These are phyloP conservation scores for Papilio gigon DNA, from an alignment of 2,888 invertebrate genomes.

Conservation along the genomic window DNA sequence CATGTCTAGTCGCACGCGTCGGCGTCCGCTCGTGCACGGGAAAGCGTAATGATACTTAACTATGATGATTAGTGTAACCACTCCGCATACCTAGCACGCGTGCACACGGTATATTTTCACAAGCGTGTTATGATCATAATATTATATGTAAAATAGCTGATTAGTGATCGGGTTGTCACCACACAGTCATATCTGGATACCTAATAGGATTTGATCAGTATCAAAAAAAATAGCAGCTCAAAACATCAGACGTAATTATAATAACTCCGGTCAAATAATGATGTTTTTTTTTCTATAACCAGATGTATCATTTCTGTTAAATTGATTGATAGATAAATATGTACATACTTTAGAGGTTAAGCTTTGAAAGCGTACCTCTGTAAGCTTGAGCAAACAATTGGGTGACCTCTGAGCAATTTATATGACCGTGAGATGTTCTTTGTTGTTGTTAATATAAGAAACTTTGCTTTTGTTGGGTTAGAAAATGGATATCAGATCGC, in stretches of 20 bases:
- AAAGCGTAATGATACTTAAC: constrained; percentile 42
- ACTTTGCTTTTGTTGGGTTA: neutral
- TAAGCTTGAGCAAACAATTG: neutral
- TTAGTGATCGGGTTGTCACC: neutral
- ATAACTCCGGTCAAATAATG: too few species aligned
- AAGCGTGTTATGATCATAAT: neutral
- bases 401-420: constrained; percentile 5
- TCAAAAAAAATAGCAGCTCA: too few species aligned
- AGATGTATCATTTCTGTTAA: neutral
- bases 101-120: constrained; percentile 18
- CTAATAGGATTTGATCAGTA: neutral
- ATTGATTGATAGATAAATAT: neutral
- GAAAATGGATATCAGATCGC: neutral
- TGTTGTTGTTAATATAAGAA: neutral
- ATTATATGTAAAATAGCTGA: neutral
- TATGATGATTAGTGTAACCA: constrained; percentile 37
- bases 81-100: constrained; percentile 18
- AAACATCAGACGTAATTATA: too few species aligned
- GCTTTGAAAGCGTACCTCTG: neutral
- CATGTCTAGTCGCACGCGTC: constrained; percentile 36
- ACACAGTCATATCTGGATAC: neutral
- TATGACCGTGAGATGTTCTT: constrained; percentile 2
- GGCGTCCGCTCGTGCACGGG: constrained; percentile 39
- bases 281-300: neutral
- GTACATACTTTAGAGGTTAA: neutral